Conservation (phyloP, 1,140 invertebrate genomes). For the Drosophila fuyamai region DNA sequence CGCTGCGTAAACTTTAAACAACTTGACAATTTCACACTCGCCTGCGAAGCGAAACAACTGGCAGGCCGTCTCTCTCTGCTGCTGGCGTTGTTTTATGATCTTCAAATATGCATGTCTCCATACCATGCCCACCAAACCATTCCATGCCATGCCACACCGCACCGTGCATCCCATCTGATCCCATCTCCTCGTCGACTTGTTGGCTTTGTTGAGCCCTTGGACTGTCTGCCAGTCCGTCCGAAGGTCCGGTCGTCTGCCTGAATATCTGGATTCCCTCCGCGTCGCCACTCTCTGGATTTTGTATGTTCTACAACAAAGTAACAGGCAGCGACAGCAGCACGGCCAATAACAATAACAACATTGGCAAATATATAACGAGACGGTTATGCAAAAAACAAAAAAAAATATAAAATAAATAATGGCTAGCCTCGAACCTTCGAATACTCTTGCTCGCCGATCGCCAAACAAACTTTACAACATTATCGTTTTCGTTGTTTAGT, state of each 20-base stretch:
- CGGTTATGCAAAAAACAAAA: constrained; percentile 37
- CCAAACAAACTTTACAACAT: not conserved
- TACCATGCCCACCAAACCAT: constrained; percentile 13
- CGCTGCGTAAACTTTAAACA: constrained; percentile 83
- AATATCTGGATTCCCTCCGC: constrained; percentile 37
- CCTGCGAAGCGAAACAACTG: constrained; percentile 65
- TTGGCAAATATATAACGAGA: constrained; percentile 38
- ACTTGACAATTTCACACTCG: constrained; percentile 82
- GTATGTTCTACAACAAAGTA: constrained; percentile 79
- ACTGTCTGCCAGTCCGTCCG: constrained; percentile 17
- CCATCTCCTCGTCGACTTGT: constrained; percentile 71
- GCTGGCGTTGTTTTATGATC: constrained; percentile 78
- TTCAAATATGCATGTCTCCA: constrained; percentile 68
- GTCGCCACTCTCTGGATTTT: constrained; percentile 29
- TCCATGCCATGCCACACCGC: not conserved
- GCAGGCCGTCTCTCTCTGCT: constrained; percentile 4
- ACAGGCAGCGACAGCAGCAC: constrained; percentile 51
- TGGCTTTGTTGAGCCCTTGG: constrained; percentile 77
- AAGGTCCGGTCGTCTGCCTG: constrained; percentile 18
- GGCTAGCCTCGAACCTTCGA: not conserved
- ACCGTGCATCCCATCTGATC: constrained; percentile 9
- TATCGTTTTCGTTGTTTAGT: not conserved
- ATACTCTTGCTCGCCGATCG: constrained; percentile 18
- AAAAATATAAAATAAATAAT: constrained; percentile 30
- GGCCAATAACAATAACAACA: constrained; percentile 38